Base-by-base conservation (phyloP, 2,888 invertebrate species). In the Salticus scenicus region DNA sequence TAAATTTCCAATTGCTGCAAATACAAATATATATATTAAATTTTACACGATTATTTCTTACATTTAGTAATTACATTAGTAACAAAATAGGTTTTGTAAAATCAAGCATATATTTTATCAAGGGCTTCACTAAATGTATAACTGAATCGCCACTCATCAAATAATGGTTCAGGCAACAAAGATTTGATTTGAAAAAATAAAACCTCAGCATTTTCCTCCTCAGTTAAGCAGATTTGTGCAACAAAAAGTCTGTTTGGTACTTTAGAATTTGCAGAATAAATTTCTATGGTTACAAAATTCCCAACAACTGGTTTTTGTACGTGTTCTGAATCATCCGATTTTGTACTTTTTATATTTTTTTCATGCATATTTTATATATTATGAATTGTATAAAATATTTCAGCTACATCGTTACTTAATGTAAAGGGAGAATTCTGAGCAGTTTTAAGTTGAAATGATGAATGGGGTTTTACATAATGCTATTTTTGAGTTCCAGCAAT, bases 361-460 rank as follows among this genome's bases (percentile, higher is more conserved):
- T 28, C 66, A 63, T 63, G n/a, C n/a, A n/a, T n/a, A 66, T 66
- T n/a, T n/a, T n/a, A 66, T 14, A 66, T 27, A 66, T 66, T 27
- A 27, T 66, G 66, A 66, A 66, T 66, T 5, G 8, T 14, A 66
- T 66, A 28, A 30, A 28, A n/a, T 4, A 8, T 66, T 66, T 66
- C 17, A 28, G 27, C 7, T 24, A 17, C 30, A 14, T 66, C 30
- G 10, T 27, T 17, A 28, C 10, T 66, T 27, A 66, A 28, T 66
- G 66, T 27, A 24, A 66, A 66, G 4, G 30, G 66, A 28, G 66
- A 66, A 66, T 66, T 66, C 8, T n/a, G 27, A 14, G 30, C 27
- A 7, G 30, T 66, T 7, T 27, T 66, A 14, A 66, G 24, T 66
- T 66, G 51, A 37, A 37, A 37, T 10, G 41, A 41, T n/a, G 20